phyloP scores from a whole-genome alignment of 2,797 vertebrate genomes.

The Tachyglossus aculeatus region DNA sequence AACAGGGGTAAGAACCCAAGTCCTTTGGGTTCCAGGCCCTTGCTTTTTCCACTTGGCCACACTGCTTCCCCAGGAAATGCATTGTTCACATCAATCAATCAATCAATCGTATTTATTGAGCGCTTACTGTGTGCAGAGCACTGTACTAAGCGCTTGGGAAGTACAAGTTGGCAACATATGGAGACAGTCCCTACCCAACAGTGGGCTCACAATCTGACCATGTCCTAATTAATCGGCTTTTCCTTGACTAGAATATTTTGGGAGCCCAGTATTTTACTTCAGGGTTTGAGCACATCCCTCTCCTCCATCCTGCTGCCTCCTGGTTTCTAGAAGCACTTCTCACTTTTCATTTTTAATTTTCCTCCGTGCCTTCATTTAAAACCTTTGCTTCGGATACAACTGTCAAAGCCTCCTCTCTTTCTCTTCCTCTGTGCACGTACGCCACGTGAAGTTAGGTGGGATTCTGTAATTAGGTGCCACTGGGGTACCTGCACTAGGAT shows the following conservation, averaged over 20 bases:
- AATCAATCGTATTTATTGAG: too few relatives aligned
- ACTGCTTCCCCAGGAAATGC: constrained; percentile 34
- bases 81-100: too few relatives aligned
- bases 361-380: constrained; percentile 53
- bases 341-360: constrained; percentile 70
- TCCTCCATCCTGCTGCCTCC: constrained; percentile 38
- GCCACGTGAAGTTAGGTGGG: constrained; percentile 55
- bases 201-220: constrained; percentile 15
- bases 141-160: too few relatives aligned
- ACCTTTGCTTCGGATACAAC: constrained; percentile 49
- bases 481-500: constrained; percentile 36
- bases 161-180: too few relatives aligned
- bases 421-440: constrained; percentile 49
- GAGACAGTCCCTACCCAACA: too few relatives aligned
- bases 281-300: constrained; percentile 35
- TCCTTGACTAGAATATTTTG: constrained; percentile 60
- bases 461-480: constrained; percentile 57
- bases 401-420: constrained; percentile 62
- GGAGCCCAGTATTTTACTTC: constrained; percentile 37
- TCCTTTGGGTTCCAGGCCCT: too few relatives aligned
- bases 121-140: too few relatives aligned
- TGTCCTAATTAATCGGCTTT: constrained; percentile 43
- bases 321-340: too few relatives aligned
- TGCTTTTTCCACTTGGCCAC: too few relatives aligned
- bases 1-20: too few relatives aligned